These are phyloP conservation scores for Agonopterix heracliana DNA, from an alignment of 2,888 invertebrate species.

Conservation along the genomic window DNA sequence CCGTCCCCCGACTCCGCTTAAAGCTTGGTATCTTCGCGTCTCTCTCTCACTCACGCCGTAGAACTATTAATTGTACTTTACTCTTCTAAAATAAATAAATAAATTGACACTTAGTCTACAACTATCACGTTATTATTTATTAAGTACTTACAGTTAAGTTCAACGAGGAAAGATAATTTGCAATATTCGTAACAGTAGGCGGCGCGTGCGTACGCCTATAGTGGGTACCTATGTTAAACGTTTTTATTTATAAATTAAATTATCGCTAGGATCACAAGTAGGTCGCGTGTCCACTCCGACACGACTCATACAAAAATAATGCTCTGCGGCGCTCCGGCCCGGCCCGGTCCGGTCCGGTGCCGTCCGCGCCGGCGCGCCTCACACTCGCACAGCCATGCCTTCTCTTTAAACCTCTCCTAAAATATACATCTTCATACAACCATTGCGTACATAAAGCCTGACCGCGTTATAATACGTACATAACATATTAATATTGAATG, in stretches of 20 bases:
- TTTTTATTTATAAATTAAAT: neutral
- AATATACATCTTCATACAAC: slow-evolving; percentile 10
- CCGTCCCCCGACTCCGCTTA: slow-evolving; percentile 16
- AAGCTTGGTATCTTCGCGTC: slow-evolving; percentile 36
- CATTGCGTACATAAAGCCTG: too few species aligned
- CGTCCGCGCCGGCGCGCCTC: slow-evolving; percentile 4
- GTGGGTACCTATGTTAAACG: neutral
- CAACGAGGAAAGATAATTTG: too few species aligned
- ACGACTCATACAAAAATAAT: slow-evolving; percentile 20
- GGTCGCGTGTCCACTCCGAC: neutral
- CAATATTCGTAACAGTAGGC: neutral
- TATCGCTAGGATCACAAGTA: neutral
- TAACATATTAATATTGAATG: too few species aligned
- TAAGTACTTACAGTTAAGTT: slow-evolving; percentile 3
- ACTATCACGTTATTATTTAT: slow-evolving; percentile 27
- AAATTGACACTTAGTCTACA: slow-evolving; percentile 35
- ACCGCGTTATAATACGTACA: too few species aligned
- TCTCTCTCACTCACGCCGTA: slow-evolving; percentile 22
- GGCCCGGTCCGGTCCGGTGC: neutral
- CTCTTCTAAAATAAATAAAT: slow-evolving; percentile 55
- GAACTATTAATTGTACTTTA: slow-evolving; percentile 55
- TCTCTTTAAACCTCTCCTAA: slow-evolving; percentile 19
- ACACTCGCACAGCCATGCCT: slow-evolving; percentile 19
- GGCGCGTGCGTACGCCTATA: slow-evolving; percentile 11
- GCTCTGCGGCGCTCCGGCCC: slow-evolving; percentile 7